Evolutionary conservation across 2,888 invertebrate genomes (phyloP), one percentile per base, ranked within the genome.

Genomic region (Labia minor): DNA sequence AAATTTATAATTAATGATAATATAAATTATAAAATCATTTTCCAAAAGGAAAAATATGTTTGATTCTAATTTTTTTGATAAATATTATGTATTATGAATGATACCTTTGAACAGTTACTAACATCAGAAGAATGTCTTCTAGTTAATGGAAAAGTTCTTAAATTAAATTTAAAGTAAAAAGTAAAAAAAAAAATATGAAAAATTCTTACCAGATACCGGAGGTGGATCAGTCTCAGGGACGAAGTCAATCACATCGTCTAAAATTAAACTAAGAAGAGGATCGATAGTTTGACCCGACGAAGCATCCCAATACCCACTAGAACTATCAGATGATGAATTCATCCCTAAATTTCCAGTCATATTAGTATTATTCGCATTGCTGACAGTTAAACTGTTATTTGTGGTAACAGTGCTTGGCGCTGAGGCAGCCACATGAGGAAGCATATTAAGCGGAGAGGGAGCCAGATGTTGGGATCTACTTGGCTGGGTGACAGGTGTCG

Each of bases 101-200:
- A n/a, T n/a, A n/a, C n/a, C n/a, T n/a, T n/a, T n/a, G n/a, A n/a
- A n/a, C n/a, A n/a, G n/a, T n/a, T n/a, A n/a, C n/a, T n/a, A n/a
- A n/a, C n/a, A n/a, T n/a, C n/a, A n/a, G n/a, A n/a, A n/a, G n/a
- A n/a, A n/a, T n/a, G n/a, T n/a, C 33, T 11, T 33, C 33, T 33
- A 33, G 6, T 11, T 8, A 33, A 33, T 33, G 33, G 6, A 8
- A 11, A 33, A 33, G 33, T 64, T n/a, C 21, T 37, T 62, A 61
- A 19, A 18, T 10, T 64, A 37, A 37, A 49, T 37, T 16, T 0
- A 62, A 37, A 20, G 63, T 49, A 14, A 49, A 21, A 37, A 16
- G 26, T 61, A 37, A 61, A 18, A 67, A n/a, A 18, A 67, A 63
- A 64, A 66, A 37, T 19, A 21, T 14, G 18, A 16, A 1, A 61